Conservation (phyloP, 2,888 invertebrate species). For the Pollenia griseotomentosa region DNA sequence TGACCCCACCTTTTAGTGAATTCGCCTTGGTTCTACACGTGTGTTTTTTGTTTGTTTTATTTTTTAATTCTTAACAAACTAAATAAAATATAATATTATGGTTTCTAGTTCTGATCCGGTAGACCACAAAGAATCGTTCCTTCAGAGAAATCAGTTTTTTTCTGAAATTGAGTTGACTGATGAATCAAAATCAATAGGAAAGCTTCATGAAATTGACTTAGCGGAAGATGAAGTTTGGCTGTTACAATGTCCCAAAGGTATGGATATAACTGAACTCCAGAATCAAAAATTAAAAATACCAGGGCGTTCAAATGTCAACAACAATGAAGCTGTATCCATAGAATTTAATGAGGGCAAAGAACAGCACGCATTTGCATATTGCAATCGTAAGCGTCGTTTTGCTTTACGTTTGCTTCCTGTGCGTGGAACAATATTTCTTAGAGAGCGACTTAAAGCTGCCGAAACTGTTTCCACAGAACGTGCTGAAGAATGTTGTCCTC, state of each 20-base stretch:
- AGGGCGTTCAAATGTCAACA: slow-evolving; percentile 75
- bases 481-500: slow-evolving; percentile 58
- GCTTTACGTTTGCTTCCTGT: slow-evolving; percentile 75
- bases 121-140: slow-evolving; percentile 53
- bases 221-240: slow-evolving; percentile 78
- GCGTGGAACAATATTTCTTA: slow-evolving; percentile 76
- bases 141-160: slow-evolving; percentile 71
- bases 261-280: slow-evolving; percentile 72
- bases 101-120: slow-evolving; percentile 21
- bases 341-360: slow-evolving; percentile 70
- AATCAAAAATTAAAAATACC: slow-evolving; percentile 77
- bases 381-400: slow-evolving; percentile 74
- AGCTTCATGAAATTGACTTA: slow-evolving; percentile 74
- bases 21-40: too few species aligned
- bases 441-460: slow-evolving; percentile 75
- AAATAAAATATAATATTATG: background rate
- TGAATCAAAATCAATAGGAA: slow-evolving; percentile 70
- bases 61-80: too few species aligned
- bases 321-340: slow-evolving; percentile 76
- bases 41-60: too few species aligned
- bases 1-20: too few species aligned
- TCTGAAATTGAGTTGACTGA: slow-evolving; percentile 69
- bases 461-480: slow-evolving; percentile 68
- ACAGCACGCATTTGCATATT: slow-evolving; percentile 75
- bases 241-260: slow-evolving; percentile 78